Conservation (phyloP, 2,797 vertebrate species). For the Botia kubotai region DNA sequence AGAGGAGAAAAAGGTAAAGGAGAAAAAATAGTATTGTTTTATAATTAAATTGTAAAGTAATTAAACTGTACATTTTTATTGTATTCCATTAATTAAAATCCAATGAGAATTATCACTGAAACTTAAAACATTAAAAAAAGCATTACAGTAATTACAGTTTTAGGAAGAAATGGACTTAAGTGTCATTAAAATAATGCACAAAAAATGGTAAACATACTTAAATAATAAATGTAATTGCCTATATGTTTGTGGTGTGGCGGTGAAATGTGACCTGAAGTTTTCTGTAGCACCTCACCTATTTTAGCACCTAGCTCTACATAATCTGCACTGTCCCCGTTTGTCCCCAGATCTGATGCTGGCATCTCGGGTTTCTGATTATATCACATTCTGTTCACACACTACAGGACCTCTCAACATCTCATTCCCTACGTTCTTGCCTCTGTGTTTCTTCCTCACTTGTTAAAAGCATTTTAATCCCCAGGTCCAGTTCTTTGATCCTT, state of each 20-base stretch:
- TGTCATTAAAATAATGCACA: no score
- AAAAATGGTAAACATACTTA: no score
- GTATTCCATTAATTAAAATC: not conserved
- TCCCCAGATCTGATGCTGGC: conserved; percentile 24
- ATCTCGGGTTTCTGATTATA: conserved; percentile 34
- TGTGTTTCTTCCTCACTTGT: conserved; percentile 10
- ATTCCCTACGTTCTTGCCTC: conserved; percentile 3
- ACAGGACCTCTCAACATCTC: conserved; percentile 19
- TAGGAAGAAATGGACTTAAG: no score
- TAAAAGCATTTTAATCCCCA: conserved; percentile 69
- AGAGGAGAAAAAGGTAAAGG: no score
- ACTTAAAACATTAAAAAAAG: no score
- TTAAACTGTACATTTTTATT: not conserved
- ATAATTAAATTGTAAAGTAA: no score
- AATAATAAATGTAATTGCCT: not conserved
- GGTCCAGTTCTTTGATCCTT: conserved; percentile 70
- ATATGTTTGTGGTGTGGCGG: not conserved
- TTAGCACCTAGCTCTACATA: conserved; percentile 18
- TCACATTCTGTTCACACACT: conserved; percentile 26
- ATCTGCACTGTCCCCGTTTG: conserved; percentile 18
- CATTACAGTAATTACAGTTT: no score
- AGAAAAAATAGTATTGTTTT: no score
- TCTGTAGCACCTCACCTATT: not conserved
- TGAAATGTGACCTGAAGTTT: not conserved
- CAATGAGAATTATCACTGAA: not conserved